A percentile compares a stretch with the other conserved stretches of the same genome.
Conservation (phyloP, 2,888 invertebrate genomes). For the Acronicta alni region DNA sequence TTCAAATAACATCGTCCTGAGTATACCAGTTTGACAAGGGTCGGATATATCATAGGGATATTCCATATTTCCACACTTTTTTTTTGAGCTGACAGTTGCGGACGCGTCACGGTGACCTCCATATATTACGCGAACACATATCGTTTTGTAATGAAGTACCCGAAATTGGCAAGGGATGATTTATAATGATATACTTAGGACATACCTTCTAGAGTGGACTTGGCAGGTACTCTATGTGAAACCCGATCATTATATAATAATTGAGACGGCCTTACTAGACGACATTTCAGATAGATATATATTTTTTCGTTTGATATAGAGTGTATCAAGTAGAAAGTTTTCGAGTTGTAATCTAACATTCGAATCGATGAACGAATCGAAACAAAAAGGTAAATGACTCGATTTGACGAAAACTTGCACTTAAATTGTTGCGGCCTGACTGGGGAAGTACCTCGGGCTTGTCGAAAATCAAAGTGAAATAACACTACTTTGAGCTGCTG, state of each 20-base stretch:
- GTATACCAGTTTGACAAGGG: constrained; percentile 72
- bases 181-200: constrained; percentile 53
- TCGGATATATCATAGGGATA: constrained; percentile 73
- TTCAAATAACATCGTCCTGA: constrained; percentile 62
- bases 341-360: too few species aligned
- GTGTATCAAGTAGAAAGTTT: too few species aligned
- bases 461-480: too few species aligned
- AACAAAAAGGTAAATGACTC: too few species aligned
- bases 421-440: too few species aligned
- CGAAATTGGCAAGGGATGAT: constrained; percentile 58
- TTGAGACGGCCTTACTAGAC: background rate
- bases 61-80: constrained; percentile 75
- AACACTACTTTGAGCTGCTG: too few species aligned
- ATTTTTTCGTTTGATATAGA: background rate
- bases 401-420: too few species aligned
- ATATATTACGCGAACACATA: constrained; percentile 69
- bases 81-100: constrained; percentile 66
- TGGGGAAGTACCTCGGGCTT: too few species aligned
- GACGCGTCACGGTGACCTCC: constrained; percentile 65
- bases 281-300: background rate
- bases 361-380: too few species aligned
- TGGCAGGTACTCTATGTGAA: constrained; percentile 34
- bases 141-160: constrained; percentile 63
- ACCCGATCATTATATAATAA: constrained; percentile 4
- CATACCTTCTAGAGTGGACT: constrained; percentile 15